These are phyloP conservation scores for Cyrtorhinus lividipennis DNA, from an alignment of 1,140 invertebrate genomes.

Conservation along the genomic window DNA sequence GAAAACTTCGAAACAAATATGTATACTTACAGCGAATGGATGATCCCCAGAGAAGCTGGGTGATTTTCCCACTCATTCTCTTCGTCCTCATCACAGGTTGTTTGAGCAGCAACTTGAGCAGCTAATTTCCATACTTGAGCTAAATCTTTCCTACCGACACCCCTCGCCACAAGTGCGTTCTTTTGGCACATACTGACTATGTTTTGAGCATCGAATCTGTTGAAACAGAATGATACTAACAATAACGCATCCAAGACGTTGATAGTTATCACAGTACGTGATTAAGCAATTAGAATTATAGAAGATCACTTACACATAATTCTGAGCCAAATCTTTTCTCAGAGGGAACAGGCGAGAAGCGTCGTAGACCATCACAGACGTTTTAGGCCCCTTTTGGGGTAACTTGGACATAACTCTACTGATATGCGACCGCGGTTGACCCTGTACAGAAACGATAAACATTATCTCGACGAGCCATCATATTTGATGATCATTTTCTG, in stretches of 20 bases:
- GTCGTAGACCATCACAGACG: constrained; percentile 65
- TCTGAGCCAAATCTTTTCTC: constrained; percentile 60
- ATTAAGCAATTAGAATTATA: no score
- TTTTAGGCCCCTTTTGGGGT: constrained; percentile 31
- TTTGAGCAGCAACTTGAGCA: constrained; percentile 47
- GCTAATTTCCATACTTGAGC: constrained; percentile 74
- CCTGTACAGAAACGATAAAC: not conserved
- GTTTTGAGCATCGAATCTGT: constrained; percentile 41
- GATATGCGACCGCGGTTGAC: constrained; percentile 1
- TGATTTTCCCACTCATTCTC: constrained; percentile 58
- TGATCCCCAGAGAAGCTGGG: constrained; percentile 71
- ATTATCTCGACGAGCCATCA: no score
- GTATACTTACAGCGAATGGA: constrained; percentile 65
- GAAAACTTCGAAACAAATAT: no score
- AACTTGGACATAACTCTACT: constrained; percentile 14
- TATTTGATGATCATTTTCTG: no score
- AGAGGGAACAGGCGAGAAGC: constrained; percentile 59
- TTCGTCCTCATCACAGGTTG: constrained; percentile 37
- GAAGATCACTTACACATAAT: constrained; percentile 59
- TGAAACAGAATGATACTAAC: no score
- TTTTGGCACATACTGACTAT: constrained; percentile 55
- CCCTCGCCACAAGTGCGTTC: constrained; percentile 60
- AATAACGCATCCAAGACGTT: no score
- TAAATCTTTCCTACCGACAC: constrained; percentile 60
- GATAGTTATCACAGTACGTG: no score